phyloP scores from a whole-genome alignment of 2,888 invertebrate species.

The Harpalus rufipes region DNA sequence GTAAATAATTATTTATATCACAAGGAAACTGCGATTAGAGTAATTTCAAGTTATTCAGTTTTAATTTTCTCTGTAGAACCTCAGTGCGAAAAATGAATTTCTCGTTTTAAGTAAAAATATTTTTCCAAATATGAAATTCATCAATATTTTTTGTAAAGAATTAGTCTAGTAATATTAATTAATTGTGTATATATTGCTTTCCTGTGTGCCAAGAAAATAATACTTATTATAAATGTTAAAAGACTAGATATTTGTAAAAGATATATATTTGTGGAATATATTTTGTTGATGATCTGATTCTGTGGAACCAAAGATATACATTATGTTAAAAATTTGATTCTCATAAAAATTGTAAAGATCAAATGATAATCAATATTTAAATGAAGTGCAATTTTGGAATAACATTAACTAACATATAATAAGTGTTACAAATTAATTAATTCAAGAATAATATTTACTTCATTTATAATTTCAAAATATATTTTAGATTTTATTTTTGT shows the following conservation, averaged over 20 bases:
- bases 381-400: constrained; percentile 2
- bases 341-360: neutral
- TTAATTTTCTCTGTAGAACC: neutral
- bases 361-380: neutral
- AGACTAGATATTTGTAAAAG: constrained; percentile 30
- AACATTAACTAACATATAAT: neutral
- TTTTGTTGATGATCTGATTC: constrained; percentile 42
- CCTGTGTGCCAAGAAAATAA: constrained; percentile 50
- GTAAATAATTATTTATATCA: constrained; percentile 39
- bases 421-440: neutral
- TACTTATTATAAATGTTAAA: constrained; percentile 48
- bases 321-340: constrained; percentile 11
- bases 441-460: neutral
- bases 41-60: constrained; percentile 22
- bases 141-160: constrained; percentile 38
- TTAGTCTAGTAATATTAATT: constrained; percentile 29
- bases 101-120: constrained; percentile 17
- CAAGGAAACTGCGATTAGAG: constrained; percentile 11
- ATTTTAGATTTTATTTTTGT: neutral
- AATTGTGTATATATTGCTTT: constrained; percentile 29
- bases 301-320: constrained; percentile 44
- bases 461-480: neutral
- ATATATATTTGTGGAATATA: constrained; percentile 21
- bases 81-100: neutral
- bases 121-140: neutral